Conservation (phyloP, 2,797 vertebrate genomes). For the Oophaga sylvatica region DNA sequence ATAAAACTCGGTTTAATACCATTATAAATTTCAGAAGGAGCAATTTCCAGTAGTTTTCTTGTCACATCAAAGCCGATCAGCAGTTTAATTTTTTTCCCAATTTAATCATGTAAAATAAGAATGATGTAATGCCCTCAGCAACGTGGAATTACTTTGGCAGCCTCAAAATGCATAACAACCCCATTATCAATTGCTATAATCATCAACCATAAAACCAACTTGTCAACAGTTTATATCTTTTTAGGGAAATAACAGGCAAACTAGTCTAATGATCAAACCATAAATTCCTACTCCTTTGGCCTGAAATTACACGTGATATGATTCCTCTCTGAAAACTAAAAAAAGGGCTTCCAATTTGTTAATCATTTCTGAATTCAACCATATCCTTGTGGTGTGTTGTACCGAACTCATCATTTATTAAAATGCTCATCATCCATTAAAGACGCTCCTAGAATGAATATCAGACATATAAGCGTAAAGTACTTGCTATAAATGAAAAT, state of each 20-base stretch:
- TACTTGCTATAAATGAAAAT: conserved; percentile 62
- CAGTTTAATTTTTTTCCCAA: conserved; percentile 44
- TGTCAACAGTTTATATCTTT: conserved; percentile 58
- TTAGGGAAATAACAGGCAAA: conserved; percentile 39
- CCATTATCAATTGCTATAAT: conserved; percentile 54
- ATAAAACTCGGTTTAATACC: conserved; percentile 29
- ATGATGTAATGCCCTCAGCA: conserved; percentile 45
- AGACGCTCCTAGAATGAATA: conserved; percentile 58
- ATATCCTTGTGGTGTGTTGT: conserved; percentile 50
- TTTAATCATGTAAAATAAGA: conserved; percentile 52
- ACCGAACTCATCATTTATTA: conserved; percentile 60
- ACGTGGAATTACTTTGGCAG: conserved; percentile 49
- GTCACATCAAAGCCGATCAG: conserved; percentile 29
- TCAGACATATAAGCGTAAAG: conserved; percentile 58
- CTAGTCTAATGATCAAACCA: conserved; percentile 36
- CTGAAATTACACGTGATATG: conserved; percentile 45
- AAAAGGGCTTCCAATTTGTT: conserved; percentile 50
- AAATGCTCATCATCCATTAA: conserved; percentile 60
- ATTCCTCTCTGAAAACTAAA: conserved; percentile 29
- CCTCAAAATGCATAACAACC: conserved; percentile 51
- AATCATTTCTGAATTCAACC: conserved; percentile 55
- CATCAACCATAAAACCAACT: conserved; percentile 48
- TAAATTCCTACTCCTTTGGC: conserved; percentile 24
- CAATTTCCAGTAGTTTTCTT: conserved; percentile 30
- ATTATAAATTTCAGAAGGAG: conserved; percentile 30